A percentile compares a stretch with the other conserved stretches of the same genome.
These are phyloP conservation scores for Solea senegalensis DNA, from an alignment of 2,113 vertebrate species.

Conservation along the genomic window DNA sequence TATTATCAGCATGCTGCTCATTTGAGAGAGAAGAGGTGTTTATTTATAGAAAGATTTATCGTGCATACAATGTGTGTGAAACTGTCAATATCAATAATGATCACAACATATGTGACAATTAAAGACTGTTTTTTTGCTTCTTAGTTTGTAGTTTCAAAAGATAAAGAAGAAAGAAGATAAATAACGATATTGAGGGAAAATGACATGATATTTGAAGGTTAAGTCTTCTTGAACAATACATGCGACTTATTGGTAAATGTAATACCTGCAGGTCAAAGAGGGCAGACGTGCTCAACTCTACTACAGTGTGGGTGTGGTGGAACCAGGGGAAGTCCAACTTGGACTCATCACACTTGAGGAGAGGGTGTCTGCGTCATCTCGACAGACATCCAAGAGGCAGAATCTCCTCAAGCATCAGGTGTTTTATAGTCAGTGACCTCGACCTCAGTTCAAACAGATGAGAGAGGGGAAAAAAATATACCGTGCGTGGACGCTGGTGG, in stretches of 20 bases:
- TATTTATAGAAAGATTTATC: constrained; percentile 10
- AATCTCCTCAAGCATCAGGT: constrained; percentile 73
- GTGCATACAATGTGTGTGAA: too few relatives aligned
- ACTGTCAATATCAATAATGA: too few relatives aligned
- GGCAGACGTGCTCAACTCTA: constrained; percentile 25
- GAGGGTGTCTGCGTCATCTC: constrained; percentile 53
- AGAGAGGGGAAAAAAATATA: constrained; percentile 10
- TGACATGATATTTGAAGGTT: too few relatives aligned
- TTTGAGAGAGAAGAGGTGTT: background rate
- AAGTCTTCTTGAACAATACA: background rate
- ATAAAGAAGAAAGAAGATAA: too few relatives aligned
- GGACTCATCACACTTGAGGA: constrained; percentile 31
- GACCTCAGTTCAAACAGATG: constrained; percentile 51
- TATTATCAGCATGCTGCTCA: constrained; percentile 27
- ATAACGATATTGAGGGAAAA: too few relatives aligned
- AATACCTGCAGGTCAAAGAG: background rate
- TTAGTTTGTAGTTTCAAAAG: too few relatives aligned
- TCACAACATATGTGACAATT: too few relatives aligned
- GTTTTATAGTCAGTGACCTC: constrained; percentile 69
- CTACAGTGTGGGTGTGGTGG: constrained; percentile 55
- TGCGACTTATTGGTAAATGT: background rate
- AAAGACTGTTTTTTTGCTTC: too few relatives aligned
- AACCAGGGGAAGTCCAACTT: constrained; percentile 20
- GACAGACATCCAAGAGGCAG: constrained; percentile 28
- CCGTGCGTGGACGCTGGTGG: constrained; percentile 12